Percentiles rank a stretch among this genome's conserved stretches.
Conservation (phyloP, 2,888 invertebrate genomes). For the Leistus spinibarbis region DNA sequence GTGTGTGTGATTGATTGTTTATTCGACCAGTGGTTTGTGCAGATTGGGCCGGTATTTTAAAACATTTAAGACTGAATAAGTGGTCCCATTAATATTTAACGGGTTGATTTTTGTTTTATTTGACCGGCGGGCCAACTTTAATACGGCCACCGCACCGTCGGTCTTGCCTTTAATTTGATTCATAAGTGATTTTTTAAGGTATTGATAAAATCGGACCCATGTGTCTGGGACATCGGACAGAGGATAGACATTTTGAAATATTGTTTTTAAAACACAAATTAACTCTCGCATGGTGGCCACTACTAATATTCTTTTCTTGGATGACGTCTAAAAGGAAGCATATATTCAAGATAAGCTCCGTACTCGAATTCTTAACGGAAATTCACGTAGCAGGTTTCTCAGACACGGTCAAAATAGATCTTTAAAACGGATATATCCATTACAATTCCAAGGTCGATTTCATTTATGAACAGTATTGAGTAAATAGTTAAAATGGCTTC, state of each 20-base stretch:
- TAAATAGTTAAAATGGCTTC: too few species aligned
- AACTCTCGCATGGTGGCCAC: too few species aligned
- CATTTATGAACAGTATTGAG: too few species aligned
- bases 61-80: constrained; percentile 31
- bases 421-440: too few species aligned
- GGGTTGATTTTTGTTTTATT: constrained; percentile 12
- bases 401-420: too few species aligned
- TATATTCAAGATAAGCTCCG: too few species aligned
- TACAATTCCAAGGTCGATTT: too few species aligned
- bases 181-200: not conserved
- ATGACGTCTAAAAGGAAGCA: too few species aligned
- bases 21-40: constrained; percentile 5
- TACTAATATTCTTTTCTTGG: too few species aligned
- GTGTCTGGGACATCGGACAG: not conserved
- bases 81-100: constrained; percentile 38
- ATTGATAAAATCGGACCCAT: not conserved
- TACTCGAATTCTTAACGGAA: too few species aligned
- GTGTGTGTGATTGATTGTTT: not conserved
- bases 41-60: constrained; percentile 33
- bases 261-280: not conserved
- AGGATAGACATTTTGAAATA: not conserved
- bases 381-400: too few species aligned
- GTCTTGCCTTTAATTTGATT: not conserved
- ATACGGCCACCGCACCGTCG: not conserved
- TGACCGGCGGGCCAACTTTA: not conserved